Evolutionary conservation across 2,113 vertebrate species (phyloP).

Genomic region (Microtus richardsoni): DNA sequence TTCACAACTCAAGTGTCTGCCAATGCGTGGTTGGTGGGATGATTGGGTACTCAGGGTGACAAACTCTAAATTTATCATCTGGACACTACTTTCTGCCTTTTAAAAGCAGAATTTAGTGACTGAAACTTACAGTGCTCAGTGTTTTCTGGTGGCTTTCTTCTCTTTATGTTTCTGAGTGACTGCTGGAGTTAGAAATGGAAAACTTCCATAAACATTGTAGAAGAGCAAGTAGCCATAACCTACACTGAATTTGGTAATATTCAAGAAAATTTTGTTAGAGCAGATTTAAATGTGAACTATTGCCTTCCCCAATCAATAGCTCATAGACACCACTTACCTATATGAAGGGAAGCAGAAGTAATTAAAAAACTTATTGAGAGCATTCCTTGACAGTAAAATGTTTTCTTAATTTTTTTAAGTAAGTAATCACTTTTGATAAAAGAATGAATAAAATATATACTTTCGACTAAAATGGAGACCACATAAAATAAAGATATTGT

Average conservation of each 20-base stretch:
- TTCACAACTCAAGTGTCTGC: not conserved
- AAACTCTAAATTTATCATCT: constrained; percentile 22
- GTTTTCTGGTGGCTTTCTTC: not conserved
- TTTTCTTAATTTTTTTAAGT: constrained; percentile 18
- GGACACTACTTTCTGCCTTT: not conserved
- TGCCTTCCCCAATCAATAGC: not conserved
- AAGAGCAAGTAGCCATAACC: not conserved
- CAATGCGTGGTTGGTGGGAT: not conserved
- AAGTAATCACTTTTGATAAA: not conserved
- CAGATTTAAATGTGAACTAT: not conserved
- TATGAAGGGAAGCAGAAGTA: not conserved
- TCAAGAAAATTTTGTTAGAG: not conserved
- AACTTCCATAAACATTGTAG: not conserved
- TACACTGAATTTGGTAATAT: not conserved
- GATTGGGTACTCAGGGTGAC: not conserved
- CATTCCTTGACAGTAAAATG: not conserved
- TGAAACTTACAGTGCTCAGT: not conserved
- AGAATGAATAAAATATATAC: not conserved
- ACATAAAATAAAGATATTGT: not conserved
- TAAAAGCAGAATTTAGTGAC: not conserved
- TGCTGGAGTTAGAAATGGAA: not conserved
- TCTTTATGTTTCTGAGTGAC: not conserved
- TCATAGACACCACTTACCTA: not conserved
- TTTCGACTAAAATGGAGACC: not conserved
- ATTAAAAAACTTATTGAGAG: not conserved